Evolutionary conservation across 1,140 invertebrate species (phyloP).

Genomic region (Akabosia matsudoensis): DNA sequence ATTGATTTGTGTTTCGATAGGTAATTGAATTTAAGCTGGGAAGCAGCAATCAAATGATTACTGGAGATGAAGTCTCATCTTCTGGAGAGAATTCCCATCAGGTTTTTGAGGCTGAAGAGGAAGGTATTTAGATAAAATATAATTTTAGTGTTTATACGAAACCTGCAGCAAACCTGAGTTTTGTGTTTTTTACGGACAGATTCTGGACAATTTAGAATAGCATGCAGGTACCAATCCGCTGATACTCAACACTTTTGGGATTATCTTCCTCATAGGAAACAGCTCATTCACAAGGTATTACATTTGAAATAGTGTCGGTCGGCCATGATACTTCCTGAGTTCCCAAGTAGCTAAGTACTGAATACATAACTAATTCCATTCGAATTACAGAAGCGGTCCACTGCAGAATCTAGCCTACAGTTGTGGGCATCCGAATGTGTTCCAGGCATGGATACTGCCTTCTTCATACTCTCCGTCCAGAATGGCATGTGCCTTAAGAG

Average conservation of each 20-base stretch:
- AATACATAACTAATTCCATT: not conserved
- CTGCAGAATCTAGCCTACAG: conserved; percentile 11
- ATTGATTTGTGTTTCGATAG: not conserved
- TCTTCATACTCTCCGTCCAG: conserved; percentile 8
- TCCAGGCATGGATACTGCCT: conserved; percentile 11
- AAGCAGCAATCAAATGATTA: not conserved
- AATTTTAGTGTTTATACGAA: not conserved
- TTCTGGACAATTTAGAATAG: conserved; percentile 1
- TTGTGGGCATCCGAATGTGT: conserved; percentile 13
- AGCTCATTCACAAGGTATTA: conserved; percentile 10
- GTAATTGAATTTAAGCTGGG: conserved; percentile 2
- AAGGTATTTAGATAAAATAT: not conserved
- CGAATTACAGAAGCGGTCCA: not conserved
- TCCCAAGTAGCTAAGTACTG: too few species aligned
- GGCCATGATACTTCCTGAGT: too few species aligned
- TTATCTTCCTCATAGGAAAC: conserved; percentile 12
- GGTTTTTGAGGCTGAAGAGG: conserved; percentile 5
- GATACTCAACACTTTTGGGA: conserved; percentile 11
- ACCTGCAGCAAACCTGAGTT: too few species aligned
- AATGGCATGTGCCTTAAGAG: conserved; percentile 7
- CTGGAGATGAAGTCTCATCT: not conserved
- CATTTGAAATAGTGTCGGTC: too few species aligned
- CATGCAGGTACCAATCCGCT: not conserved
- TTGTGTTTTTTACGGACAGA: not conserved
- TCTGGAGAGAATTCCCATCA: conserved; percentile 9